Evolutionary conservation across 2,797 vertebrate species (phyloP).

Genomic region (Gallirallus australis): DNA sequence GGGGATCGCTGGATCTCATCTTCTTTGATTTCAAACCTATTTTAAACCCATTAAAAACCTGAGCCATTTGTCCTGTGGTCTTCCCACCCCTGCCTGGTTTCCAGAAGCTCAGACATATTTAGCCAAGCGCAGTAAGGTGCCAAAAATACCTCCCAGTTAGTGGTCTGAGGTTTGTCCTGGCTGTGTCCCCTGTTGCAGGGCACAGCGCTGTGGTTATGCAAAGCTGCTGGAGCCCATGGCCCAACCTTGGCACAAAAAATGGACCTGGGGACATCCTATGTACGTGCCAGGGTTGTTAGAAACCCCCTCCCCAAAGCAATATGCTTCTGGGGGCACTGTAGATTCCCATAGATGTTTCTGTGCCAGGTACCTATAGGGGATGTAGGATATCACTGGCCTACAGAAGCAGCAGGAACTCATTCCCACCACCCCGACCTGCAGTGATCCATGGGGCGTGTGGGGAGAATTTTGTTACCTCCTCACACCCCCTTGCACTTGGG

Average conservation of each 20-base stretch:
- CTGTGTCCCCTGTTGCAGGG: neutral
- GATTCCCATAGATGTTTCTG: neutral
- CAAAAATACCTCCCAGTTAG: neutral
- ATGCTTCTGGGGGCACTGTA: neutral
- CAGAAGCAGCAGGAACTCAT: neutral
- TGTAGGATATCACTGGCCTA: neutral
- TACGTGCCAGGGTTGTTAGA: neutral
- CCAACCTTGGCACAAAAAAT: rapidly evolving
- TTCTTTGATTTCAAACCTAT: constrained; percentile 53
- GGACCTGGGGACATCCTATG: rapidly evolving
- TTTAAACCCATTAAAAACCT: constrained; percentile 21
- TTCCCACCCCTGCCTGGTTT: neutral
- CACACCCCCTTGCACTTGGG: neutral
- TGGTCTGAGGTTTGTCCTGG: neutral
- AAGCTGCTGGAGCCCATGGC: neutral
- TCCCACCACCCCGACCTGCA: neutral
- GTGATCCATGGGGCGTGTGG: rapidly evolving
- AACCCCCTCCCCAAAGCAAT: neutral
- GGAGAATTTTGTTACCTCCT: neutral
- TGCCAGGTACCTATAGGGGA: rapidly evolving
- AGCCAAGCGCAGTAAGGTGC: neutral
- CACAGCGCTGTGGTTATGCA: neutral
- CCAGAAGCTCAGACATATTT: neutral
- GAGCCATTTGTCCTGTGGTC: neutral
- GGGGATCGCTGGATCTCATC: constrained; percentile 15